Conservation (phyloP, 1,140 invertebrate species). For the Penaeus chinensis region DNA sequence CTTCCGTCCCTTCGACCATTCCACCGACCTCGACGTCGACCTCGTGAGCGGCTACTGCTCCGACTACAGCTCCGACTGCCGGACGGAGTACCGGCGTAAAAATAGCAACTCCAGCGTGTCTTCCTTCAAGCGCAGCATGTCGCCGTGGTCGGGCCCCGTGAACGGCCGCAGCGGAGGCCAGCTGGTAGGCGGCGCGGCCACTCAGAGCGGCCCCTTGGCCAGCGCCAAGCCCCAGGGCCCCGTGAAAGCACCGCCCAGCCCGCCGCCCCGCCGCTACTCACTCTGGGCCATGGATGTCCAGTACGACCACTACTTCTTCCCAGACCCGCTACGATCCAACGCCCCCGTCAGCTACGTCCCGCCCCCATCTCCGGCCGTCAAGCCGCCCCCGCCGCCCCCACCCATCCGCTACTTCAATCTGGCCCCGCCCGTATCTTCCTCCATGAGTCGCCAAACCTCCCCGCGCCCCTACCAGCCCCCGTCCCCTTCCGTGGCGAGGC, state of each 20-base stretch:
- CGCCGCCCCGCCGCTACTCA: constrained; percentile 56
- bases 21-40: constrained; percentile 29
- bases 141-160: constrained; percentile 21
- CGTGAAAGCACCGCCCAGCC: constrained; percentile 60
- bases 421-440: constrained; percentile 5
- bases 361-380: background rate
- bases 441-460: constrained; percentile 9
- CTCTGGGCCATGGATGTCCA: constrained; percentile 53
- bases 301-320: constrained; percentile 36
- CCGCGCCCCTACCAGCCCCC: constrained; percentile 18
- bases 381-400: constrained; percentile 10
- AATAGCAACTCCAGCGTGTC: constrained; percentile 37
- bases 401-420: constrained; percentile 38
- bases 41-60: constrained; percentile 35
- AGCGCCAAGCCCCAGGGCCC: constrained; percentile 28
- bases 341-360: constrained; percentile 15
- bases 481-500: background rate
- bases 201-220: background rate
- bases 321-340: constrained; percentile 10
- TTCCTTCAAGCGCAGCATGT: constrained; percentile 19
- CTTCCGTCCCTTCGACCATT: constrained; percentile 50
- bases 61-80: constrained; percentile 24
- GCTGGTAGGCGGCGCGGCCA: background rate
- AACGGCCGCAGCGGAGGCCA: constrained; percentile 9
- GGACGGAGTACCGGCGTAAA: constrained; percentile 8